Evolutionary conservation across 2,888 invertebrate genomes (phyloP), one percentile per base, ranked within the genome.

Genomic region (Andrena praecox): DNA sequence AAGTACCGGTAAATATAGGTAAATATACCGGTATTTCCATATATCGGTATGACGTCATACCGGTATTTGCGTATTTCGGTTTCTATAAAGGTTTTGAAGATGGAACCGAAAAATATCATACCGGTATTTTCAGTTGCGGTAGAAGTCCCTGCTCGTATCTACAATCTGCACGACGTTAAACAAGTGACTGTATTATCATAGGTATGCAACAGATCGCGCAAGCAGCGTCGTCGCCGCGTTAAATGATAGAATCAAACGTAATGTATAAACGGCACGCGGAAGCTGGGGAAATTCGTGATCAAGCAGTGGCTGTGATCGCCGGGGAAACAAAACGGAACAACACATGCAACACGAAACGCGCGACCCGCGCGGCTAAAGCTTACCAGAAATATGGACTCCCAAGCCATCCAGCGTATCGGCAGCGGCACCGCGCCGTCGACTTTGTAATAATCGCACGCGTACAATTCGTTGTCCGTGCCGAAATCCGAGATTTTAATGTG

Each of bases 351-450:
- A 27, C 48, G 66, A 52, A 12, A 35, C n/a, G 24, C 35, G 24
- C 16, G 62, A 12, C 24, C n/a, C 10, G 20, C 31, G 27, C 8
- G 48, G 67, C 70, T 31, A 16, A 68, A 71, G 71, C 91, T 94
- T 91, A 95, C 95, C 91, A 96, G 93, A 85, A 97, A 95, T 77
- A 97, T 96, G 1, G 97, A 96, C 94, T 98, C 98, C 97, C 98
- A 98, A 1, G 98, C 97, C 95, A 98, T 98, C 98, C 98, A 98
- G 66, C 98, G 95, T 74, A 98, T 96, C 0, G 98, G 98, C 88
- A 98, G 94, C 1, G 97, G 96, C 70, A 96, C 96, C 42, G 96
- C 95, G 0, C 97, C 97, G 90, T 97, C 97, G 42, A 97, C 96
- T 92, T 96, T 96, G 94, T 97, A 97, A 94, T 98, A 98, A 93